These are phyloP conservation scores for Hesperophylax magnus DNA, from an alignment of 1,140 invertebrate species.

Conservation along the genomic window DNA sequence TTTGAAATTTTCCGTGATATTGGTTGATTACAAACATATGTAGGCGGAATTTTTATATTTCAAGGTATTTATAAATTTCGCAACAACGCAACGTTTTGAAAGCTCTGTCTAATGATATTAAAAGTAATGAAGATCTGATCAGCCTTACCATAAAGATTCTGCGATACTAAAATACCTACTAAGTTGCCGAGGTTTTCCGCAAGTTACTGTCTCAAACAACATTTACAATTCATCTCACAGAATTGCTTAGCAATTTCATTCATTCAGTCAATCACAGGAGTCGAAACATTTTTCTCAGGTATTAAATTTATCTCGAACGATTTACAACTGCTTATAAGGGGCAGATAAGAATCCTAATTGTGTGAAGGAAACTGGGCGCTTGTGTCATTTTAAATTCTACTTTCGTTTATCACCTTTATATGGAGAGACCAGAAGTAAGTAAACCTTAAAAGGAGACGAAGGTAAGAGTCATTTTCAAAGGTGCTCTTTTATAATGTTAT, in stretches of 20 bases:
- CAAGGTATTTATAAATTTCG: no score
- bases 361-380: background rate
- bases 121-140: no score
- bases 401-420: background rate
- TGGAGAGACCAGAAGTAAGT: background rate
- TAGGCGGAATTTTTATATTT: no score
- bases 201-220: no score
- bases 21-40: no score
- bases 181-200: no score
- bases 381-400: background rate
- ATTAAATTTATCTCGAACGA: background rate
- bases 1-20: no score
- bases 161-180: no score
- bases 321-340: background rate
- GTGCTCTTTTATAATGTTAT: constrained; percentile 3
- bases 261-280: background rate
- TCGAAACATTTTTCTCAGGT: background rate
- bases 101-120: no score
- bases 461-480: background rate
- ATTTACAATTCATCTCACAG: constrained; percentile 5
- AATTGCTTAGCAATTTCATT: constrained; percentile 8
- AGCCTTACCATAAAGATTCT: no score
- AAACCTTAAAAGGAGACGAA: background rate
- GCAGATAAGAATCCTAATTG: background rate
- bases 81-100: no score